Evolutionary conservation across 1,140 invertebrate genomes (phyloP), one percentile per base, ranked within the genome.

Genomic region (Philopotamus ludificatus): DNA sequence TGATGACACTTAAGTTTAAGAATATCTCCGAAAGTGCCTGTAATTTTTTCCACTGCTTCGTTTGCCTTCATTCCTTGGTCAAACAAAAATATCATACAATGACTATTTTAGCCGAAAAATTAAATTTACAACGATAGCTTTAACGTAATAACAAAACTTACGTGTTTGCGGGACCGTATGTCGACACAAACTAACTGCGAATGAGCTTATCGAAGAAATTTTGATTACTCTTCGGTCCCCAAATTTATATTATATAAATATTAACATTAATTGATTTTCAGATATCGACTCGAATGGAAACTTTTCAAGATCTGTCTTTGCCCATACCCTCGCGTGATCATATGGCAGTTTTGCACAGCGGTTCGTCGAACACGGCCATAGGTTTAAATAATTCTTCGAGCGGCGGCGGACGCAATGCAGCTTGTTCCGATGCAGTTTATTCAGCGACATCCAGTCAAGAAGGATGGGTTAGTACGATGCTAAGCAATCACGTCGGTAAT

Each of bases 311-410:
- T 77, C 82, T 99, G 3, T 98, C 95, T 2, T 78, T 99, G 61
- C 95, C 96, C 0, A 98, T 99, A 74, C 96, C 97, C 1, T 93
- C 87, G 23, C 85, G 89, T 70, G 96, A 99, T 73, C 94, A 98
- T 74, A 82, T 97, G 1, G 86, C 89, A 44, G 87, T 95, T 72
- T 75, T 97, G 7, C 91, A 89, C 89, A 92, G 72, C 82, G 81
- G 67, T 63, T 75, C 72, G 18, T 47, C 71, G 75, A 74, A 63
- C 78, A 64, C 39, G 73, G 79, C 68, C 66, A 77, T 74, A 63
- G 70, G 1, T 16, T 70, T n/a, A 77, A 74, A 1, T 76, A 73
- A 75, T 74, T 77, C 60, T 68, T 65, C 41, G 16, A 23, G 63
- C 53, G 16, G 45, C 51, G 62, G 58, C 0, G 63, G 67, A 12